A percentile compares a stretch with the other conserved stretches of the same genome.
Conservation (phyloP, 1,140 invertebrate species). For the Drosophila rhopaloa region DNA sequence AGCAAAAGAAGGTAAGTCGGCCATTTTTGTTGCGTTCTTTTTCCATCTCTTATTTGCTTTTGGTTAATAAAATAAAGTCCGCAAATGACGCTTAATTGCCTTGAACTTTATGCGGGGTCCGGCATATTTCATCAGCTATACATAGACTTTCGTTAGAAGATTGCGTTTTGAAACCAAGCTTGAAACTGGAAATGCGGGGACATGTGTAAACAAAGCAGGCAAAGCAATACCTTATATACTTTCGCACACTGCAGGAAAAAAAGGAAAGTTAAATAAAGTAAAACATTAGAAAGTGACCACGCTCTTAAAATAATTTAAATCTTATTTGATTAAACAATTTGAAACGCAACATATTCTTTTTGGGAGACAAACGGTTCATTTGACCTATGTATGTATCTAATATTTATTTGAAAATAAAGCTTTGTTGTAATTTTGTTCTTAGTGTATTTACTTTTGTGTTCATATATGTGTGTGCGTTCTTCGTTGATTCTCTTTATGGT, state of each 20-base stretch:
- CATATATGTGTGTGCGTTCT: slow-evolving; percentile 19
- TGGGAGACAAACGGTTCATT: no score
- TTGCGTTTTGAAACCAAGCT: slow-evolving; percentile 26
- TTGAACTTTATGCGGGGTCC: slow-evolving; percentile 51
- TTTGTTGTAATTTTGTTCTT: neutral
- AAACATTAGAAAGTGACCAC: no score
- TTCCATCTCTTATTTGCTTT: slow-evolving; percentile 13
- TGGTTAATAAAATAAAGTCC: slow-evolving; percentile 15
- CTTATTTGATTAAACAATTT: no score
- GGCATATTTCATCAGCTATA: slow-evolving; percentile 21
- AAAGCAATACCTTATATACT: slow-evolving; percentile 23
- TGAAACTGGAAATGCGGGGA: slow-evolving; percentile 52
- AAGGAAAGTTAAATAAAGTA: no score
- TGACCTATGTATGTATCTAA: neutral
- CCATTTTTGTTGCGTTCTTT: slow-evolving; percentile 69
- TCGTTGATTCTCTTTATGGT: slow-evolving; percentile 36
- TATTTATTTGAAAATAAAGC: neutral
- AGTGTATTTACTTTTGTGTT: slow-evolving; percentile 8
- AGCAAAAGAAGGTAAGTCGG: slow-evolving; percentile 68
- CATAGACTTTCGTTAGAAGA: slow-evolving; percentile 40
- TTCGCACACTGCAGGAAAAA: neutral
- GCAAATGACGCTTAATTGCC: slow-evolving; percentile 52
- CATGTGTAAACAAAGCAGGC: slow-evolving; percentile 35
- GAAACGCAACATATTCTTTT: no score
- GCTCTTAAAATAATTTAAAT: no score